These are phyloP conservation scores for Hirundo rustica DNA, from an alignment of 2,797 vertebrate species.

Conservation along the genomic window DNA sequence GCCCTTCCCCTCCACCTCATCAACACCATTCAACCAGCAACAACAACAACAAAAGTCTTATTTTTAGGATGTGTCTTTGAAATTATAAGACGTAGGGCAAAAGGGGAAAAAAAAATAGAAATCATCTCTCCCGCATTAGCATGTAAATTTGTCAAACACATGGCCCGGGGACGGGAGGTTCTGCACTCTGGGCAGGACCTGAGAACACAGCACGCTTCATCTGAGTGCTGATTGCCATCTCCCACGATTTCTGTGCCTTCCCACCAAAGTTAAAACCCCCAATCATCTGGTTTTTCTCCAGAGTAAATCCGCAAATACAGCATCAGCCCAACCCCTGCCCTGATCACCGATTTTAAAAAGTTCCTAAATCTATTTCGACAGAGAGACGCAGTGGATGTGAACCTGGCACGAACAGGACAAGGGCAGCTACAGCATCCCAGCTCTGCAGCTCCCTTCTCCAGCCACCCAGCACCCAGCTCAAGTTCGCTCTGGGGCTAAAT, in stretches of 20 bases:
- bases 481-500: fast-evolving
- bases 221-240: neutral
- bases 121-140: neutral
- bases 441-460: neutral
- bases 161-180: neutral
- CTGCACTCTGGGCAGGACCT: neutral
- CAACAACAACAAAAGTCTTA: too few relatives aligned
- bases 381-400: fast-evolving
- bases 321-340: fast-evolving
- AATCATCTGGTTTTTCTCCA: neutral
- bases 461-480: neutral
- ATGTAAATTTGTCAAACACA: neutral
- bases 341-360: fast-evolving
- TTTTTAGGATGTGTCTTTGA: neutral
- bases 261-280: neutral
- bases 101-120: neutral
- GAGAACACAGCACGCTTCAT: neutral
- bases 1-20: neutral
- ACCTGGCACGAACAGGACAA: neutral
- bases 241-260: neutral
- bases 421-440: neutral
- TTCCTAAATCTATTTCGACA: neutral
- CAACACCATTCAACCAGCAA: neutral
- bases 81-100: neutral
- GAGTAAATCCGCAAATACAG: neutral